Conservation (phyloP, 2,113 vertebrate species). For the Lepisosteus osseus region DNA sequence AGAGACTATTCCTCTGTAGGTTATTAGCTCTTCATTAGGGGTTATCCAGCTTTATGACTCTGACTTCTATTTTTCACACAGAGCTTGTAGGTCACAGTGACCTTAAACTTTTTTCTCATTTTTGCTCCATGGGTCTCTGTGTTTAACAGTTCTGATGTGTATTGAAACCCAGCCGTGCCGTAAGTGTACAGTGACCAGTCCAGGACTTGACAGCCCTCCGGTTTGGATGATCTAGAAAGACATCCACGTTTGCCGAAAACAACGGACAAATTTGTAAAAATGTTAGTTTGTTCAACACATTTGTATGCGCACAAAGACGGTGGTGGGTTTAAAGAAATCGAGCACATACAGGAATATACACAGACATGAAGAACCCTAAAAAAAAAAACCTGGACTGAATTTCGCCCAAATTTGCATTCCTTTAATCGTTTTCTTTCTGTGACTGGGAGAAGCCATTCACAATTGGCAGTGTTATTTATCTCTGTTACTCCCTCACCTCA, state of each 20-base stretch:
- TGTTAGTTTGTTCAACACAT: conserved; percentile 39
- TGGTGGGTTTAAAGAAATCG: not conserved
- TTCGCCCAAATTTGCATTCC: conserved; percentile 54
- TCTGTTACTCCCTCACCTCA: conserved; percentile 74
- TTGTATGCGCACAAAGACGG: conserved; percentile 15
- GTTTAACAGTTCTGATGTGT: conserved; percentile 42
- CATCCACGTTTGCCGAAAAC: conserved; percentile 47
- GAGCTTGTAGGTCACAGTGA: not conserved
- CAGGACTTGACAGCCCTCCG: conserved; percentile 29
- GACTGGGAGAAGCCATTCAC: conserved; percentile 68
- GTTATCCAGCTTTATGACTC: not conserved
- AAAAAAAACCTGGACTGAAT: conserved; percentile 9
- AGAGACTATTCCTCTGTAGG: conserved; percentile 7
- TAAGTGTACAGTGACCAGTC: conserved; percentile 44
- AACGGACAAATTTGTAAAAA: conserved; percentile 44
- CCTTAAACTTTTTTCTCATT: not conserved
- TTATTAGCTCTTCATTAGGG: conserved; percentile 25
- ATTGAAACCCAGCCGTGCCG: conserved; percentile 51
- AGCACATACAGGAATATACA: not conserved
- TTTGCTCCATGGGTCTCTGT: not conserved
- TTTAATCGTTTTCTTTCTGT: conserved; percentile 48
- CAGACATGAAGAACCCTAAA: not conserved
- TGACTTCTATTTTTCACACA: not conserved
- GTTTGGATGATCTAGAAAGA: conserved; percentile 32
- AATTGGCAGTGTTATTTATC: conserved; percentile 77